Conservation (phyloP, 2,113 vertebrate species). For the Lampris megalopsis region DNA sequence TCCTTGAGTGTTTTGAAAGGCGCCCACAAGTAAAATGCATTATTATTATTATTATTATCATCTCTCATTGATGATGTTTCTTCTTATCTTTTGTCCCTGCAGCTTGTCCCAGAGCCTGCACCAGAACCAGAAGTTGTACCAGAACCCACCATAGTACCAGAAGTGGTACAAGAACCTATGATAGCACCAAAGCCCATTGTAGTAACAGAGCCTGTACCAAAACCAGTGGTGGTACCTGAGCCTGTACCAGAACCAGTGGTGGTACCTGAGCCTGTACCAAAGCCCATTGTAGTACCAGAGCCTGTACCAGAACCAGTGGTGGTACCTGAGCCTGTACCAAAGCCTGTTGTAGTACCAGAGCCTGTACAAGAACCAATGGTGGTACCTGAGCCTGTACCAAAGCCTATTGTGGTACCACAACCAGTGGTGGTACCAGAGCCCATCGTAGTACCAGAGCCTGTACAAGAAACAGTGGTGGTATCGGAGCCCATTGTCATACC, state of each 20-base stretch:
- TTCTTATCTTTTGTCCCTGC: constrained; percentile 6
- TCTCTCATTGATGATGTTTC: too few relatives aligned
- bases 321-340: not conserved
- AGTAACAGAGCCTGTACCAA: constrained; percentile 3
- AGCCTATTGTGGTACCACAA: not conserved
- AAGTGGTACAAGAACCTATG: not conserved
- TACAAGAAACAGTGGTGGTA: not conserved
- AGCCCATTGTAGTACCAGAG: constrained; percentile 21
- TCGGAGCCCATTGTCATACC: not conserved
- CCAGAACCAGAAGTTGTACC: too few relatives aligned
- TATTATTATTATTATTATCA: too few relatives aligned
- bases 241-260: not conserved
- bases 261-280: not conserved
- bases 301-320: constrained; percentile 7
- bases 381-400: not conserved
- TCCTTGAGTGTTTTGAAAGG: too few relatives aligned
- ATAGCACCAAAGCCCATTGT: not conserved
- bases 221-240: too few relatives aligned
- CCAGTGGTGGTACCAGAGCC: constrained; percentile 6
- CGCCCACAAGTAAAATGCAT: too few relatives aligned
- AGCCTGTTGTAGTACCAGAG: constrained; percentile 10
- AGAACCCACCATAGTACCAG: not conserved
- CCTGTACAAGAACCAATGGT: not conserved
- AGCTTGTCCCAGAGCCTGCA: not conserved
- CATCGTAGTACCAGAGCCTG: not conserved